A percentile compares a stretch with the other conserved stretches of the same genome.
phyloP scores from a whole-genome alignment of 2,888 invertebrate species.

The Hirudinaria manillensis region DNA sequence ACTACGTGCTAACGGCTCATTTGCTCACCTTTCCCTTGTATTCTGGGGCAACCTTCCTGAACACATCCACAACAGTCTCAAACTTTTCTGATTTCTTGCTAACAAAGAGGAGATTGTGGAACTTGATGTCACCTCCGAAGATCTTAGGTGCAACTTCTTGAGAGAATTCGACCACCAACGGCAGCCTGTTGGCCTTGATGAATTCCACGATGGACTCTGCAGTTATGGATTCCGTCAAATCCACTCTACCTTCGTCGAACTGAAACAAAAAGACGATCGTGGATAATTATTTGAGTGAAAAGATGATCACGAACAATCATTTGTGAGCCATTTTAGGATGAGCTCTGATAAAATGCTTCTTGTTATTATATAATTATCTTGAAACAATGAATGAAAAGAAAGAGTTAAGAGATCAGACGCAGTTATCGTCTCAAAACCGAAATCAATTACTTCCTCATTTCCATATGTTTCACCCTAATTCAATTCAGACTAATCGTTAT shows the following conservation, averaged over 20 bases:
- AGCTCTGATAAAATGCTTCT: neutral
- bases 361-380: neutral
- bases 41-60: slow-evolving; percentile 76
- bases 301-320: too few relatives aligned
- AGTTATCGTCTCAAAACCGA: too few relatives aligned
- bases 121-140: slow-evolving; percentile 95
- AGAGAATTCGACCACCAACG: slow-evolving; percentile 88
- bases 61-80: slow-evolving; percentile 70
- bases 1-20: too few relatives aligned
- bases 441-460: too few relatives aligned
- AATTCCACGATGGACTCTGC: slow-evolving; percentile 72
- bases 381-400: neutral
- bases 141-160: slow-evolving; percentile 93
- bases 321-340: neutral
- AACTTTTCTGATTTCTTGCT: slow-evolving; percentile 70
- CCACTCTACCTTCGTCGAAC: slow-evolving; percentile 54
- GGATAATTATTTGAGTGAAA: too few relatives aligned
- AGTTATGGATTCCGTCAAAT: slow-evolving; percentile 57
- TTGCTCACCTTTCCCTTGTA: slow-evolving; percentile 73
- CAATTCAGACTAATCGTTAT: too few relatives aligned
- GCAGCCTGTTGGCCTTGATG: slow-evolving; percentile 75
- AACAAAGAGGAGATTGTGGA: slow-evolving; percentile 88
- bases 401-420: neutral
- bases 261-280: slow-evolving; percentile 33
- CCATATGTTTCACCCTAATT: too few relatives aligned